Base-by-base conservation (phyloP, 2,888 invertebrate genomes). In the Gandaritis pyraliata region DNA sequence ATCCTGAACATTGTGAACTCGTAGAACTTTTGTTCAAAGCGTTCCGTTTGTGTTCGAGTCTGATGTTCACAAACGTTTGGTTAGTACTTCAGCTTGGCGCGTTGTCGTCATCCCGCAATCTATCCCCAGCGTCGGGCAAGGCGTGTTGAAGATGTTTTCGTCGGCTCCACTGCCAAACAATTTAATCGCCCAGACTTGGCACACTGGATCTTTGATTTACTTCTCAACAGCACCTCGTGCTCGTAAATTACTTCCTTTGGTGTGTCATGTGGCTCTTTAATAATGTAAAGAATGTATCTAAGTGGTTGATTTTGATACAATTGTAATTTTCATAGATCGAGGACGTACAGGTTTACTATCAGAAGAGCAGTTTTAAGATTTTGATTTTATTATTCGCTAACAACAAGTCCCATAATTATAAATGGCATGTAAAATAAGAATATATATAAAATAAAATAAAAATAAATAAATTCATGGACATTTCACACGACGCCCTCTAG, bases 181-280 rank as follows among this genome's bases (percentile, higher is more conserved):
- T 84, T 80, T 84, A 83, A 84, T 84, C 83, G 80, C 69, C 72
- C 70, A 72, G 80, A 81, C 80, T 90, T 91, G 91, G 90, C 91
- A 89, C 73, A 78, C 79, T 79, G 77, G 70, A 75, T 74, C 80
- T 86, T 85, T 90, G 90, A 91, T 90, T 89, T 90, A 89, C 85
- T 85, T 85, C 87, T 87, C 88, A 87, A 80, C 87, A 86, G 81
- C 80, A 80, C 71, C 78, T 76, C 77, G 74, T 71, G 70, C 72
- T 77, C 80, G 77, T 85, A 84, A 81, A 83, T 83, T 76, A 70
- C 67, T 72, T 75, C 70, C 71, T 64, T 56, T 70, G 60, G 52
- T 56, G 39, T 48, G 64, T 61, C 66, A 54, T 72, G 67, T 70
- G 68, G 66, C 64, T 68, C 66, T 65, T 67, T 59, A 64, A 61